These are phyloP conservation scores for Aix galericulata DNA, from an alignment of 2,113 vertebrate genomes.

Conservation along the genomic window DNA sequence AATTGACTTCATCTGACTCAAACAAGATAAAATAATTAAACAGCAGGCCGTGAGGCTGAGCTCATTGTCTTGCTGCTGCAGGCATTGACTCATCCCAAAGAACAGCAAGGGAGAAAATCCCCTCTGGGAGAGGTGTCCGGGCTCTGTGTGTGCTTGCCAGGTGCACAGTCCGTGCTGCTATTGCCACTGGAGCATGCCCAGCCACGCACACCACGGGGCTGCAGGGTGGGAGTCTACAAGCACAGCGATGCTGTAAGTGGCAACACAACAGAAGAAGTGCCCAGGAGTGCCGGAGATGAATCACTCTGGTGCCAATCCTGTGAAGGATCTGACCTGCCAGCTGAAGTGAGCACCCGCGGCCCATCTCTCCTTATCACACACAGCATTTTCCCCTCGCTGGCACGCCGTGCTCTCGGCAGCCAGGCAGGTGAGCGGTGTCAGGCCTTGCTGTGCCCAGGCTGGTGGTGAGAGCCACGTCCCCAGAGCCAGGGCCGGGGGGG, in stretches of 20 bases:
- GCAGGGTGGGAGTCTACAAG: not conserved
- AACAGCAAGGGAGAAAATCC: not conserved
- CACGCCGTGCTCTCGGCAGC: not conserved
- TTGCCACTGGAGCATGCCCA: rapidly evolving
- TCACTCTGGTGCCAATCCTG: not conserved
- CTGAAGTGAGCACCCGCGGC: rapidly evolving
- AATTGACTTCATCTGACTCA: not conserved
- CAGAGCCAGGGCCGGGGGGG: too few relatives aligned
- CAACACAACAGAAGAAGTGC: not conserved
- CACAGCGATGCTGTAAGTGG: rapidly evolving
- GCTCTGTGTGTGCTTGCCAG: not conserved
- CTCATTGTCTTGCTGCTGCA: not conserved
- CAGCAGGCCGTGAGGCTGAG: not conserved
- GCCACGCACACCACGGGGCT: rapidly evolving
- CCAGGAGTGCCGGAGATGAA: not conserved
- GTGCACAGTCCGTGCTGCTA: rapidly evolving
- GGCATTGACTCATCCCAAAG: not conserved
- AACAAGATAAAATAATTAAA: not conserved
- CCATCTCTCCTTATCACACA: not conserved
- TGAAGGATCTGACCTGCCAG: not conserved
- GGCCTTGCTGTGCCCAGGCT: too few relatives aligned
- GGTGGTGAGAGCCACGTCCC: too few relatives aligned
- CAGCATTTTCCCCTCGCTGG: rapidly evolving
- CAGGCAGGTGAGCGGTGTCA: too few relatives aligned
- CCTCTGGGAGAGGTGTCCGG: rapidly evolving